These are phyloP conservation scores for Chloropsis cyanopogon DNA, from an alignment of 2,113 vertebrate species.

Conservation along the genomic window DNA sequence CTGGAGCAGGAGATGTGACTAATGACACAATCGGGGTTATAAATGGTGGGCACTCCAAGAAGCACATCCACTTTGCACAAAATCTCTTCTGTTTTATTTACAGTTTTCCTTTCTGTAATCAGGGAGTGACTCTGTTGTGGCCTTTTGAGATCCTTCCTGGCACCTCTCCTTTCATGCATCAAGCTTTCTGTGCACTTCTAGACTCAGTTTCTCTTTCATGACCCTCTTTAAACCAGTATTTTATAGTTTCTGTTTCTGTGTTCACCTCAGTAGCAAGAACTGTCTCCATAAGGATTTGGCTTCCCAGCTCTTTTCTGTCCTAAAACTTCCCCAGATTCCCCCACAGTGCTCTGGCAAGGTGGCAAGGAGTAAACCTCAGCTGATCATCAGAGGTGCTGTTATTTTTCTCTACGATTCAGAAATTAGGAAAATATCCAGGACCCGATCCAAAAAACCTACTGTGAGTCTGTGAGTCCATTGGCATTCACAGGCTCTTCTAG, in stretches of 20 bases:
- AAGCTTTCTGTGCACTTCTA: background rate
- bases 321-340: background rate
- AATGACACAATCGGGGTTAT: slow-evolving; percentile 62
- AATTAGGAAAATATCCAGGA: background rate
- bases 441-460: background rate
- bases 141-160: background rate
- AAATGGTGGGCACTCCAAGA: slow-evolving; percentile 18
- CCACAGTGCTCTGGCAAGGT: background rate
- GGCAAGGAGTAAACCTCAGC: background rate
- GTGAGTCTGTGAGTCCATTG: background rate
- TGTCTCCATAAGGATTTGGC: background rate
- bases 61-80: slow-evolving; percentile 34
- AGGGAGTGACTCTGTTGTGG: background rate
- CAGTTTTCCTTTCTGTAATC: background rate
- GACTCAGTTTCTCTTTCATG: background rate
- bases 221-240: background rate
- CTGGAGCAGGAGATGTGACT: slow-evolving; percentile 44
- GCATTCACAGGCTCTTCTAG: background rate
- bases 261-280: background rate
- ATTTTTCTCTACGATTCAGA: background rate
- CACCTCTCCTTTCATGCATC: background rate
- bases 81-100: slow-evolving; percentile 18
- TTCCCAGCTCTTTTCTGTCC: background rate
- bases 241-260: background rate
- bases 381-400: background rate